Percentiles rank a stretch among this genome's conserved stretches.
Evolutionary conservation across 2,888 invertebrate species (phyloP).

Genomic region (Sinotaia quadrata): DNA sequence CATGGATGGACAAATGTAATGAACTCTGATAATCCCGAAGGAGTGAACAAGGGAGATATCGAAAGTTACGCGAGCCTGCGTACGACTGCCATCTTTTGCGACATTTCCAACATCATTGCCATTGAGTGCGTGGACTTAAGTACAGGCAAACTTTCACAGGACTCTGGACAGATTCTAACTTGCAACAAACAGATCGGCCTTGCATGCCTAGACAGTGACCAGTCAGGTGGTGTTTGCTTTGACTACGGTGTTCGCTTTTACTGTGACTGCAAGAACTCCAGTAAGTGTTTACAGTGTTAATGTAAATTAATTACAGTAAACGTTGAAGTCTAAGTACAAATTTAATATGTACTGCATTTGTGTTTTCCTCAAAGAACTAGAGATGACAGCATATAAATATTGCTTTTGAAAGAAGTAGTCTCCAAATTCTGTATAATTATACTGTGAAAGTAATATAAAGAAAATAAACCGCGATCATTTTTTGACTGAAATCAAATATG

Average conservation of each 20-base stretch:
- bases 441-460: too few relatives aligned
- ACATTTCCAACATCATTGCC: slow-evolving; percentile 42
- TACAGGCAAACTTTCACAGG: slow-evolving; percentile 34
- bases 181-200: slow-evolving; percentile 76
- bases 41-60: slow-evolving; percentile 46
- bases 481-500: too few relatives aligned
- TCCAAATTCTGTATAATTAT: too few relatives aligned
- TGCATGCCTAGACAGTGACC: slow-evolving; percentile 51
- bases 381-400: too few relatives aligned
- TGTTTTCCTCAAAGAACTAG: too few relatives aligned
- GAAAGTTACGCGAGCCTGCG: slow-evolving; percentile 47
- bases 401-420: too few relatives aligned
- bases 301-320: too few relatives aligned
- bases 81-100: slow-evolving; percentile 49
- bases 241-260: slow-evolving; percentile 68
- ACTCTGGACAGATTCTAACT: slow-evolving; percentile 78
- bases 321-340: too few relatives aligned
- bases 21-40: slow-evolving; percentile 45
- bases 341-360: too few relatives aligned
- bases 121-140: slow-evolving; percentile 38
- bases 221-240: slow-evolving; percentile 49
- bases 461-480: too few relatives aligned
- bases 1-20: slow-evolving; percentile 55
- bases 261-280: slow-evolving; percentile 74
- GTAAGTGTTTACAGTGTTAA: too few relatives aligned